Evolutionary conservation across 2,113 vertebrate species (phyloP).

Genomic region (Thinocorus orbignyianus): DNA sequence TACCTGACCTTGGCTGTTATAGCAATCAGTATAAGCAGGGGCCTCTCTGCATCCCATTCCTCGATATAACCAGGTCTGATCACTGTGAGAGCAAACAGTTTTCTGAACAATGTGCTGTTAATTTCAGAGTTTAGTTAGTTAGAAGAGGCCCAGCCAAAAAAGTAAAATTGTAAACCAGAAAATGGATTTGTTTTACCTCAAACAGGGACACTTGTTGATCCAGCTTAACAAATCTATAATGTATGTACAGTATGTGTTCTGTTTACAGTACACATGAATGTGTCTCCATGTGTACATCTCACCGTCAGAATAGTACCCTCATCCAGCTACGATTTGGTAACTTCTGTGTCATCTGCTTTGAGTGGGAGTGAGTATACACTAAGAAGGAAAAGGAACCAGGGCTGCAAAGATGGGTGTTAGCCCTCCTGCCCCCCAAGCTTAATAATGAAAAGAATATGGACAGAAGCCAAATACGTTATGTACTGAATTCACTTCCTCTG

Average conservation of each 20-base stretch:
- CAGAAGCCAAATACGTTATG: conserved; percentile 50
- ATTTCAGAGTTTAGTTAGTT: too few species aligned
- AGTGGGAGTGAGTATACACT: background rate
- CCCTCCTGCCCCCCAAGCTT: background rate
- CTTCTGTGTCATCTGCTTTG: background rate
- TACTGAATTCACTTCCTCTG: conserved; percentile 71
- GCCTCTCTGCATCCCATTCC: too few species aligned
- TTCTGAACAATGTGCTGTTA: too few species aligned
- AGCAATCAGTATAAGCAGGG: too few species aligned
- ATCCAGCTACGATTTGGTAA: background rate
- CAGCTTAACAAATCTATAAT: background rate
- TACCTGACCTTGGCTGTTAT: too few species aligned
- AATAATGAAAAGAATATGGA: conserved; percentile 32
- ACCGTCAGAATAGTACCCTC: background rate
- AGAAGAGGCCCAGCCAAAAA: too few species aligned
- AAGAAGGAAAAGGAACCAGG: background rate
- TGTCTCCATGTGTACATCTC: background rate
- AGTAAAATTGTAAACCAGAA: too few species aligned
- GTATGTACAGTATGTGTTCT: background rate
- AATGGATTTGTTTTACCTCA: too few species aligned
- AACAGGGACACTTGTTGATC: background rate
- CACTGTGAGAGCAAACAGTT: too few species aligned
- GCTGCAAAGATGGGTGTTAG: conserved; percentile 16
- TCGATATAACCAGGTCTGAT: too few species aligned
- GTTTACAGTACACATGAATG: background rate